phyloP scores from a whole-genome alignment of 2,888 invertebrate genomes.

The Cerceris rybyensis region DNA sequence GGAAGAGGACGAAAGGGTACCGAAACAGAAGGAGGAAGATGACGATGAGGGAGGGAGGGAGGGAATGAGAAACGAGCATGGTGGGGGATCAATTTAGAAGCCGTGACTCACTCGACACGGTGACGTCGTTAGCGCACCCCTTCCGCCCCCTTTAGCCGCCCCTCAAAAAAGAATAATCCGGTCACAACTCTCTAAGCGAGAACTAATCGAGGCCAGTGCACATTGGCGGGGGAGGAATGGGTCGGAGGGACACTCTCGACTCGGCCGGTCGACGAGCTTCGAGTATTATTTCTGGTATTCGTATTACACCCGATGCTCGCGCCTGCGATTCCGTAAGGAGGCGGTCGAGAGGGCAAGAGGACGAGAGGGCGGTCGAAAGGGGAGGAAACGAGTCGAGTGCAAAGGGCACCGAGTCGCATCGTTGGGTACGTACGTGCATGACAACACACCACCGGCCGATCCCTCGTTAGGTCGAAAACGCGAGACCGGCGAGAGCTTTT shows the following conservation, averaged over 20 bases:
- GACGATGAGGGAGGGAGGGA: constrained; percentile 37
- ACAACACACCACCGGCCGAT: constrained; percentile 38
- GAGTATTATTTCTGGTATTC: constrained; percentile 62
- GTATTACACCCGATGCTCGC: constrained; percentile 29
- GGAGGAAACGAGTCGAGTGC: constrained; percentile 26
- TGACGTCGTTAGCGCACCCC: constrained; percentile 64
- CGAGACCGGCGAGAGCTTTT: constrained; percentile 33
- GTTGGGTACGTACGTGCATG: constrained; percentile 38
- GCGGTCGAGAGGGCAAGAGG: constrained; percentile 6
- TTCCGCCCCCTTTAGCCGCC: constrained; percentile 27
- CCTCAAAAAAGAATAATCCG: constrained; percentile 51
- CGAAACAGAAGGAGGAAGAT: constrained; percentile 4
- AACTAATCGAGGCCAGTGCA: constrained; percentile 64
- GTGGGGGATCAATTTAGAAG: constrained; percentile 65
- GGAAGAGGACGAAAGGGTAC: constrained; percentile 25
- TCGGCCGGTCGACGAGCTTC: constrained; percentile 55
- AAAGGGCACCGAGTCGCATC: constrained; percentile 52
- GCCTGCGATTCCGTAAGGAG: constrained; percentile 14
- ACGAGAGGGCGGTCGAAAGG: constrained; percentile 4
- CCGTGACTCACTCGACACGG: constrained; percentile 66
- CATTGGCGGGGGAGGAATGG: constrained; percentile 19
- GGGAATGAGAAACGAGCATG: constrained; percentile 26
- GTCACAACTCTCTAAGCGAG: constrained; percentile 61
- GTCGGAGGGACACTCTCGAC: constrained; percentile 17
- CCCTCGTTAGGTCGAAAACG: constrained; percentile 54